Base-by-base conservation (phyloP, 2,797 vertebrate species). In the Numenius phaeopus region DNA sequence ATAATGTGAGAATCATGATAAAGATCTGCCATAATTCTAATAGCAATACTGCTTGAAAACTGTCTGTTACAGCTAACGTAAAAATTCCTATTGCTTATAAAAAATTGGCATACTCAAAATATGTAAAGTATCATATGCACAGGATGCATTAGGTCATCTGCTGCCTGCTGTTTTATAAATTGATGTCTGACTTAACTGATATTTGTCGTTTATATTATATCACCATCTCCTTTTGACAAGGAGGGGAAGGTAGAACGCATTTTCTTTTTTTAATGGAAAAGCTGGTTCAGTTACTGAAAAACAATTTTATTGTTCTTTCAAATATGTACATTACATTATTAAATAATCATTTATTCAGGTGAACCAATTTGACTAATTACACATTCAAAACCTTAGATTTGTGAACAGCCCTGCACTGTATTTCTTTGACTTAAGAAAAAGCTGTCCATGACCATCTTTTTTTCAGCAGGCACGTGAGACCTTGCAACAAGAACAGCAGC, bases 241-340 rank as follows among this genome's bases (percentile, higher is more conserved):
- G 47, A 80, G 15, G 5, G 12, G 16, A 79, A 79, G 14, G 7
- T n/a, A 32, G 50, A 87, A 78, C 26, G 23, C 11, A 18, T 11
- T 39, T 39, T 10, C 32, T 65, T 40, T 34, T 73, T 70, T 30
- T 79, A 23, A 61, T 61, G 18, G 44, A 62, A 92, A 76, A 62
- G 8, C 22, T 11, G 3, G 1, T 49, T 90, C 40, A 87, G 14
- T 59, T 84, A 69, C 0, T 40, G 64, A 80, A 91, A 94, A 93
- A 62, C 11, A n/a, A 10, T 61, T 82, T 89, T 42, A 76, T 87
- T 83, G 12, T 82, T 94, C 34, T 71, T 87, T 37, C 39, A 39
- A 92, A 27, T 91, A 94, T 55, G 5, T 76, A 85, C 49, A 80
- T 44, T n/a, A 11, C 15, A 55, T 10, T 76, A 75, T 78, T 77